phyloP scores from a whole-genome alignment of 2,113 vertebrate genomes.

The Nyctereutes procyonoides region DNA sequence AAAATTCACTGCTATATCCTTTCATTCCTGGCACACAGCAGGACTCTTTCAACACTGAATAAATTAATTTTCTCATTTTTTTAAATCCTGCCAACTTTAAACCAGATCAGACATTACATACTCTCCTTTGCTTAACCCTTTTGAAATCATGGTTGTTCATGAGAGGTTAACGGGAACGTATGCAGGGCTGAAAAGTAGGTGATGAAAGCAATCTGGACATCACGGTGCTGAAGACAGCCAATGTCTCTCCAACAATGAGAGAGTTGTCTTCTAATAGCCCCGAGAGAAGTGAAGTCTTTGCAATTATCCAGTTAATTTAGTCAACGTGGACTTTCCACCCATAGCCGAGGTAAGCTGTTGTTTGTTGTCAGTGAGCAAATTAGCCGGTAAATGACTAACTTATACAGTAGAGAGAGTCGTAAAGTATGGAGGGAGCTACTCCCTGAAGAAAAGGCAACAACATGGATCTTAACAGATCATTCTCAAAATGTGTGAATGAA shows the following conservation, averaged over 20 bases:
- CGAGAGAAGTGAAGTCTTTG: not conserved
- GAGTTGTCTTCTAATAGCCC: not conserved
- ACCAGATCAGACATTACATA: conserved; percentile 40
- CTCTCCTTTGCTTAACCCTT: not conserved
- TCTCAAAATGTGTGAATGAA: not conserved
- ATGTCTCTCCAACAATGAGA: not conserved
- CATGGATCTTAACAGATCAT: not conserved
- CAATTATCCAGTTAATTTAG: not conserved
- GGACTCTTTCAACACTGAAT: not conserved
- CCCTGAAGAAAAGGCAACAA: not conserved
- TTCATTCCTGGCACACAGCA: not conserved
- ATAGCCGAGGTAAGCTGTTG: not conserved
- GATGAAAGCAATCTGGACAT: not conserved
- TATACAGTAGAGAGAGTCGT: not conserved
- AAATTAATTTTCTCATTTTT: not conserved
- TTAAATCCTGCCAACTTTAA: not conserved
- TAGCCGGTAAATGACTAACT: not conserved
- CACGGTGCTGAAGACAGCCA: not conserved
- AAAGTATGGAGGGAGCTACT: not conserved
- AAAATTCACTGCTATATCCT: not conserved
- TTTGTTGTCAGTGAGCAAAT: not conserved
- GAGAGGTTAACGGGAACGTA: not conserved
- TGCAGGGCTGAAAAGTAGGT: not conserved
- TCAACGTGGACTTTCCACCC: not conserved
- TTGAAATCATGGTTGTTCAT: not conserved